A percentile compares a stretch with the other conserved stretches of the same genome.
These are phyloP conservation scores for Chloromyia formosa DNA, from an alignment of 2,888 invertebrate species.

Conservation along the genomic window DNA sequence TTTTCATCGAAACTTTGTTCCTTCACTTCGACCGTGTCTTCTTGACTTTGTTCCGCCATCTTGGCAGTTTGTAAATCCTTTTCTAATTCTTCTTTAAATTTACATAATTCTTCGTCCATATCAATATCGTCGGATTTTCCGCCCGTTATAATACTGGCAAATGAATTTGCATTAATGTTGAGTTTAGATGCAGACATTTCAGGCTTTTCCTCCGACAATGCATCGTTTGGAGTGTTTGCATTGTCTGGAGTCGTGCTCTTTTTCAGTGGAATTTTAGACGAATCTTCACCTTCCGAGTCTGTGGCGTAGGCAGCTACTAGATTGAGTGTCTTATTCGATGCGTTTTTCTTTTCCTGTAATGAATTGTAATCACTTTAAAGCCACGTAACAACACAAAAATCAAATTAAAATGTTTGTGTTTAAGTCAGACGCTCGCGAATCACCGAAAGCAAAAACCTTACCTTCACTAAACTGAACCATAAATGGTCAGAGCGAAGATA, in stretches of 20 bases:
- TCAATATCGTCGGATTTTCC: conserved; percentile 45
- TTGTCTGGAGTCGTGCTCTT: not conserved
- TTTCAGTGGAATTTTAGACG: not conserved
- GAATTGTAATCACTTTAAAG: not conserved
- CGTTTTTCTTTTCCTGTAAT: not conserved
- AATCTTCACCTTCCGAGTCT: conserved; percentile 45
- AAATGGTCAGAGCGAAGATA: conserved; percentile 9
- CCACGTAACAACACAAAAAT: not conserved
- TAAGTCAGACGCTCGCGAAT: conserved; percentile 43
- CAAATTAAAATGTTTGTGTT: not conserved
- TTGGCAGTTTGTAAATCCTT: conserved; percentile 35
- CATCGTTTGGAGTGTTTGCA: not conserved
- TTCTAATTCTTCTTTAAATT: conserved; percentile 48
- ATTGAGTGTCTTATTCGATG: conserved; percentile 39
- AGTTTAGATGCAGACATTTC: not conserved
- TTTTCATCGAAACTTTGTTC: conserved; percentile 60
- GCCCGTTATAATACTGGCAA: conserved; percentile 51
- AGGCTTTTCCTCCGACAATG: not conserved
- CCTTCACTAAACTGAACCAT: not conserved
- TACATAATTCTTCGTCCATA: conserved; percentile 50
- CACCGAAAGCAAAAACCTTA: not conserved
- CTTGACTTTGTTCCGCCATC: not conserved
- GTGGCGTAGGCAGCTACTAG: conserved; percentile 49
- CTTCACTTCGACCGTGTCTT: conserved; percentile 41
- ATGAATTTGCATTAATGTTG: conserved; percentile 42